Base-by-base conservation (phyloP, 2,797 vertebrate genomes). In the Argentina silus region DNA sequence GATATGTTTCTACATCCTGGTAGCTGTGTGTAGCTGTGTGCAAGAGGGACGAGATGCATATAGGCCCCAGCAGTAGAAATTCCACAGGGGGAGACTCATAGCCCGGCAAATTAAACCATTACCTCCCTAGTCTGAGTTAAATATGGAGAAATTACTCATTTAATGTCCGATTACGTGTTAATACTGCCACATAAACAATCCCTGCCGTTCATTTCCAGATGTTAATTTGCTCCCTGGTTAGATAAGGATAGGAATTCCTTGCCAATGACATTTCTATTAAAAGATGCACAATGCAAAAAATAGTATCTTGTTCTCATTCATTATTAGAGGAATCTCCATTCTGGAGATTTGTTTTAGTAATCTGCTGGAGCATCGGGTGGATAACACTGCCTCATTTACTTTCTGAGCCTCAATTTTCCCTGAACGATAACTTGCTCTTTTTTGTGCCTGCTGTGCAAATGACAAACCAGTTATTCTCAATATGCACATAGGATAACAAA, bases 341-440 rank as follows among this genome's bases (percentile, higher is more conserved):
- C 81, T 83, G 72, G 79, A 84, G 86, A 90, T 90, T 85, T 69
- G 69, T 92, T 90, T 91, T 94, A 91, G 93, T 94, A 93, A 93
- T 89, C 85, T 77, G 74, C 73, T 73, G 76, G 27, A 81, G 85
- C 85, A 85, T 78, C 81, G 66, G 77, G 80, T 85, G 76, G 91
- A 94, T 93, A 93, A 93, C 86, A 45, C 85, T 9, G 81, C 81
- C 91, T 93, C 90, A 90, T 94, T 95, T 93, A 85, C 87, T 90
- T 85, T 77, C 78, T 60, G 80, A 86, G 82, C 65, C 80, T 85
- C 88, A 84, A 89, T 83, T 90, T 89, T 87, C 83, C 77, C 69
- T 14, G n/a, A 82, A 82, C 72, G 75, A 89, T 93, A 92, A 92
- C 85, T 36, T 36, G 2, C 27, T 36, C 27, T 36, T 36, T 36